Evolutionary conservation across 2,113 vertebrate genomes (phyloP).

Genomic region (Phylloscopus whistleri): DNA sequence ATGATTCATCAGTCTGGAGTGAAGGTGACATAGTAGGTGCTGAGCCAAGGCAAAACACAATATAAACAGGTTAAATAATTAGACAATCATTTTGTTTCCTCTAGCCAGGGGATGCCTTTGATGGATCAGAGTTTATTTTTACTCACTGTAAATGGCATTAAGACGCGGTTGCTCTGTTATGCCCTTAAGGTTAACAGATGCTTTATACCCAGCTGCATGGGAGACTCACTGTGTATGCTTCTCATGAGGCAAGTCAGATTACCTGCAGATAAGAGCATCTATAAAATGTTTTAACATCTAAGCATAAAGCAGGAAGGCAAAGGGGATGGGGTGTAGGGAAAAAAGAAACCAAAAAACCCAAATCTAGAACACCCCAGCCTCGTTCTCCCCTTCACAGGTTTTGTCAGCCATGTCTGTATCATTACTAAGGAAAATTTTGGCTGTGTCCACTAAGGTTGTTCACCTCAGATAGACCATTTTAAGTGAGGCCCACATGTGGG

Average conservation of each 20-base stretch:
- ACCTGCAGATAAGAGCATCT: not conserved
- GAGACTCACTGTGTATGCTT: not conserved
- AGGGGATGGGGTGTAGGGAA: fast-evolving
- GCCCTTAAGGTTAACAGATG: not conserved
- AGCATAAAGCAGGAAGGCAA: not conserved
- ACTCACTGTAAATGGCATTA: not conserved
- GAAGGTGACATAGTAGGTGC: not conserved
- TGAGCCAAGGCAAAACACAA: not conserved
- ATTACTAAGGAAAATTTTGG: not conserved
- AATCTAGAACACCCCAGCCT: not conserved
- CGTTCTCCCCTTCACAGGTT: not conserved
- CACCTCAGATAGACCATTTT: not conserved
- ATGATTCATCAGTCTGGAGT: not conserved
- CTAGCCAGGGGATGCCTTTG: not conserved
- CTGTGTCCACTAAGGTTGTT: not conserved
- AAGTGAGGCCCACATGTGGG: fast-evolving
- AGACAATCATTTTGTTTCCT: not conserved
- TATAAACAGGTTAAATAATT: not conserved
- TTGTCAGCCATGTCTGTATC: fast-evolving
- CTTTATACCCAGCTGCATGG: not conserved
- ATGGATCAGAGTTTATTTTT: not conserved
- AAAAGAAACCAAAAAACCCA: fast-evolving
- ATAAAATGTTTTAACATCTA: not conserved
- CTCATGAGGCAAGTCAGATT: not conserved
- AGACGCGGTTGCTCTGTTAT: not conserved